A percentile compares a stretch with the other conserved stretches of the same genome.
Evolutionary conservation across 2,888 invertebrate species (phyloP).

Genomic region (Pseudanteris insignis): DNA sequence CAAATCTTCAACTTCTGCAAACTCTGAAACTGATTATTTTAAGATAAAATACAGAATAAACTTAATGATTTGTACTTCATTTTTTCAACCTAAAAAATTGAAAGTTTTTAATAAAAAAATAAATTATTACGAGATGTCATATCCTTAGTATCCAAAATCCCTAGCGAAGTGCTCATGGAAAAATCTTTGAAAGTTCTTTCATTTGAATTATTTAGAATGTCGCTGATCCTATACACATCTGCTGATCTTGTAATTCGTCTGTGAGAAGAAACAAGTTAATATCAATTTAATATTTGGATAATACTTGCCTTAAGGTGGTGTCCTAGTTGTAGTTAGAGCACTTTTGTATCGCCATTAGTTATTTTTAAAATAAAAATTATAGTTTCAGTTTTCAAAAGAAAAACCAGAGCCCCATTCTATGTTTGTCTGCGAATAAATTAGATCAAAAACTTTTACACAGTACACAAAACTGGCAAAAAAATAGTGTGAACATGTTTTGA

Average conservation of each 20-base stretch:
- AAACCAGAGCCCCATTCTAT: too few species aligned
- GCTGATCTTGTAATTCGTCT: conserved; percentile 13
- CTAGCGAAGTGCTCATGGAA: conserved; percentile 11
- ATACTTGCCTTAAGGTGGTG: too few species aligned
- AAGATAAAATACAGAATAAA: background rate
- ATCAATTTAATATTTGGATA: background rate
- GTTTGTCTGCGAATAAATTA: too few species aligned
- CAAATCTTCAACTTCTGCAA: too few species aligned
- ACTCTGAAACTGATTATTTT: too few species aligned
- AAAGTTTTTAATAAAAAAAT: background rate
- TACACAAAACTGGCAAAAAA: too few species aligned
- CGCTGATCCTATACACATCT: background rate
- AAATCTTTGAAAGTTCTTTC: background rate
- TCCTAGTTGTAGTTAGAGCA: too few species aligned
- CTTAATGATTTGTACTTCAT: background rate
- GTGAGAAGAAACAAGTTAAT: conserved; percentile 4
- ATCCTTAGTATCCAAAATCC: conserved; percentile 23
- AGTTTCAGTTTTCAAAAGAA: too few species aligned
- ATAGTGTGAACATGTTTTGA: too few species aligned
- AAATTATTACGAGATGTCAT: conserved; percentile 20
- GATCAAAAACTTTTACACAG: too few species aligned
- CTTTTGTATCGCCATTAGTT: too few species aligned
- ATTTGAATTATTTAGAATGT: conserved; percentile 5
- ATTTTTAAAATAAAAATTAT: too few species aligned
- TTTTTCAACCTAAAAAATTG: background rate